These are phyloP conservation scores for Lagorchestes hirsutus DNA, from an alignment of 2,797 vertebrate species.

Conservation along the genomic window DNA sequence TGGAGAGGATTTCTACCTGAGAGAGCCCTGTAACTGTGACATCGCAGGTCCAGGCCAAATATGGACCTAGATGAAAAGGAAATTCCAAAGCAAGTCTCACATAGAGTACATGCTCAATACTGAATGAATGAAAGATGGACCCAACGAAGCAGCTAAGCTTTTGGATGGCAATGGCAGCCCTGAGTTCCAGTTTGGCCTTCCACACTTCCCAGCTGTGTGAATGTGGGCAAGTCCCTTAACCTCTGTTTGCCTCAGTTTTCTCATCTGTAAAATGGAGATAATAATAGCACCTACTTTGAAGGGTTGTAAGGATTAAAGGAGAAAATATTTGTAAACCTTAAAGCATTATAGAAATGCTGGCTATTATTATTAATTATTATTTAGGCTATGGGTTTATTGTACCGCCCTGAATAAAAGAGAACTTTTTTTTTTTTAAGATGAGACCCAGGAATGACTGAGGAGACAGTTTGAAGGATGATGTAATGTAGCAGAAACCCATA, in stretches of 20 bases:
- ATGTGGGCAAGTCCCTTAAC: background rate
- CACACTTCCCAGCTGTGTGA: background rate
- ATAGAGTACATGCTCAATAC: background rate
- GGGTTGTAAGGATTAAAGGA: background rate
- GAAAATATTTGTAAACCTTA: background rate
- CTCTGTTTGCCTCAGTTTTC: background rate
- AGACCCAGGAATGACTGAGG: background rate
- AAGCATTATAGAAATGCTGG: background rate
- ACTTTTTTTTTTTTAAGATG: background rate
- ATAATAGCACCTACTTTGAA: background rate
- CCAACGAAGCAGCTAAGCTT: background rate
- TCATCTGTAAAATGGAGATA: background rate
- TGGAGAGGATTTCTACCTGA: background rate
- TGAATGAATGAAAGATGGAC: background rate
- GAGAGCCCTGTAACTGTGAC: background rate
- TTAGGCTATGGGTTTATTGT: background rate
- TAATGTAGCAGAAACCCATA: background rate
- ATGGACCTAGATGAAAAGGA: slow-evolving; percentile 30
- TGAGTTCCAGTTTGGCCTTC: background rate
- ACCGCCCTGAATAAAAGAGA: background rate
- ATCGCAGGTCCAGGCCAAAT: background rate
- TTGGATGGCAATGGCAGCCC: background rate
- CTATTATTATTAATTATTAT: background rate
- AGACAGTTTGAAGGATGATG: background rate
- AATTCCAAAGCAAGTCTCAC: slow-evolving; percentile 6